Evolutionary conservation across 2,113 vertebrate genomes (phyloP).

Genomic region (Thermophis baileyi): DNA sequence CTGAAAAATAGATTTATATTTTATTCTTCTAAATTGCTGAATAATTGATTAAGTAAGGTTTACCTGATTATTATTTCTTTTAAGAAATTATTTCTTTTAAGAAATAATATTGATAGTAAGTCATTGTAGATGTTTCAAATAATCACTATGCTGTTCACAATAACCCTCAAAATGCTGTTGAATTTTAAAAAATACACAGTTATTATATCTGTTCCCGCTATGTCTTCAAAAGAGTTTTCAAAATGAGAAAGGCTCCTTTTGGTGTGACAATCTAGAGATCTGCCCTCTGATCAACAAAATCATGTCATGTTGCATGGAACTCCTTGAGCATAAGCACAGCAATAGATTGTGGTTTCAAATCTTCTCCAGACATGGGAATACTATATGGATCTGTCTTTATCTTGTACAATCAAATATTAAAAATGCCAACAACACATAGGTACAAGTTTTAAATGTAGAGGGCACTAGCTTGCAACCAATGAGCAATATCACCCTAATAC

Average conservation of each 20-base stretch:
- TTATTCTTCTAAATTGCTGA: background rate
- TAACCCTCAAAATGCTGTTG: background rate
- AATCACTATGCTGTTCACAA: background rate
- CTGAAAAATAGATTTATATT: background rate
- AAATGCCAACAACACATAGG: background rate
- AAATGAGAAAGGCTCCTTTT: background rate
- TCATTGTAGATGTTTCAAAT: background rate
- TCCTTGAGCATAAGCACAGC: background rate
- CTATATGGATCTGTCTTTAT: background rate
- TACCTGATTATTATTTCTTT: background rate
- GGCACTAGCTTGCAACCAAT: background rate
- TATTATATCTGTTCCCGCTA: background rate
- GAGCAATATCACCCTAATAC: background rate
- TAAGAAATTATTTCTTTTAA: background rate
- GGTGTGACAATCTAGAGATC: too few species aligned
- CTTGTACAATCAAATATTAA: background rate
- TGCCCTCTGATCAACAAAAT: background rate
- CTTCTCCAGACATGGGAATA: background rate
- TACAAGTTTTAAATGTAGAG: background rate
- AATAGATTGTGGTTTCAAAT: background rate
- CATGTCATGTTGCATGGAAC: background rate
- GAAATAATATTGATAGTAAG: background rate
- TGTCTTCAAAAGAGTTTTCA: background rate
- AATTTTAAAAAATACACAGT: background rate
- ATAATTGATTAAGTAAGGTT: background rate